These are phyloP conservation scores for Phyllostomus hastatus DNA, from an alignment of 2,113 vertebrate species.

Conservation along the genomic window DNA sequence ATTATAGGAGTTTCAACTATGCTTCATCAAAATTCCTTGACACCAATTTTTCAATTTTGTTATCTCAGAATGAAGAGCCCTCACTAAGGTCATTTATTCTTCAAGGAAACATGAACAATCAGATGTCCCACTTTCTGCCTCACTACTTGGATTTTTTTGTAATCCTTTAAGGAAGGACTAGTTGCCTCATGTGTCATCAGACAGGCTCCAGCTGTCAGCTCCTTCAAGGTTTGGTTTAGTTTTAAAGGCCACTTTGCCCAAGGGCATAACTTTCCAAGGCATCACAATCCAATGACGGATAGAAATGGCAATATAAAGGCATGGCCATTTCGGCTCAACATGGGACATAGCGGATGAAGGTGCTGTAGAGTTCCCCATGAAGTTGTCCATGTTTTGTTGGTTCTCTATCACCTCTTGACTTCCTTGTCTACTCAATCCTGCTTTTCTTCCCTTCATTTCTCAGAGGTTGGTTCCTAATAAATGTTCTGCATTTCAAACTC, in stretches of 20 bases:
- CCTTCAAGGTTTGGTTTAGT: not conserved
- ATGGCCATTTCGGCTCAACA: not conserved
- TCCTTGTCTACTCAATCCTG: not conserved
- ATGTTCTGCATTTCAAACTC: not conserved
- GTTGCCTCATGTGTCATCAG: not conserved
- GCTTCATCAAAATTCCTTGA: not conserved
- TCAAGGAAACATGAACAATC: not conserved
- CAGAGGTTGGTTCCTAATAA: not conserved
- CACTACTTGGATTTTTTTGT: not conserved
- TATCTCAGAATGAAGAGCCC: not conserved
- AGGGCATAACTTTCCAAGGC: not conserved
- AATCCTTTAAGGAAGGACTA: not conserved
- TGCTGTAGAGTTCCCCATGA: not conserved
- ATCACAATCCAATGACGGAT: not conserved
- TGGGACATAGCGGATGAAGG: not conserved
- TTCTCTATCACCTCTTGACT: not conserved
- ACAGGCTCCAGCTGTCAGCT: not conserved
- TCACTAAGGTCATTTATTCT: not conserved
- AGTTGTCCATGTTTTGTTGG: not conserved
- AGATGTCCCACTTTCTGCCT: not conserved
- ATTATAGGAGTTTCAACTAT: not conserved
- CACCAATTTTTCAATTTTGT: not conserved
- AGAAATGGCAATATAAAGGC: not conserved
- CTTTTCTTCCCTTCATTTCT: not conserved
- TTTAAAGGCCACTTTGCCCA: not conserved